Conservation (phyloP, 2,888 invertebrate genomes). For the Melinopterus prodromus region DNA sequence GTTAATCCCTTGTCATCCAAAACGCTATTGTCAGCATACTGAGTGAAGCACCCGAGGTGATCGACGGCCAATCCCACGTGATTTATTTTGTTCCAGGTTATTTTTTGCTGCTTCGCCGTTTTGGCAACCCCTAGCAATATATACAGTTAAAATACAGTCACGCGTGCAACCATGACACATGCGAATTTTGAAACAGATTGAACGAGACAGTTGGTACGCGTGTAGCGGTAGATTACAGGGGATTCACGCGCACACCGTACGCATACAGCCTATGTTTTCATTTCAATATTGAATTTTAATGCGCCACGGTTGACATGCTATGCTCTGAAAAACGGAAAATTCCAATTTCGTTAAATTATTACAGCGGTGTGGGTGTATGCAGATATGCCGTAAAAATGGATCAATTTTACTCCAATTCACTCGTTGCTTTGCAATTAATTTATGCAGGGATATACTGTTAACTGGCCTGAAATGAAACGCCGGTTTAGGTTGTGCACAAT, state of each 20-base stretch:
- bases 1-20: not conserved
- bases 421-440: not conserved
- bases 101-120: slow-evolving; percentile 12
- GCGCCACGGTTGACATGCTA: not conserved
- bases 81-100: slow-evolving; percentile 16
- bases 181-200: slow-evolving; percentile 19
- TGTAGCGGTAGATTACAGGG: not conserved
- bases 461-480: not conserved
- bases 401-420: not conserved
- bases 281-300: slow-evolving; percentile 24
- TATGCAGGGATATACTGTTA: not conserved
- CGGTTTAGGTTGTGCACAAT: not conserved
- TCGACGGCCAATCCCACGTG: slow-evolving; percentile 7
- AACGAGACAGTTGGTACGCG: slow-evolving; percentile 13
- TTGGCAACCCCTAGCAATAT: not conserved
- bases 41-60: not conserved
- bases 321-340: not conserved
- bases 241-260: not conserved
- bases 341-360: not conserved
- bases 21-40: not conserved
- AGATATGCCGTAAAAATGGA: not conserved
- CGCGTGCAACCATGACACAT: slow-evolving; percentile 14
- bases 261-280: slow-evolving; percentile 4
- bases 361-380: not conserved
- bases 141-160: slow-evolving; percentile 5